Conservation (phyloP, 1,140 invertebrate genomes). For the Pseudobourletiella spinata region DNA sequence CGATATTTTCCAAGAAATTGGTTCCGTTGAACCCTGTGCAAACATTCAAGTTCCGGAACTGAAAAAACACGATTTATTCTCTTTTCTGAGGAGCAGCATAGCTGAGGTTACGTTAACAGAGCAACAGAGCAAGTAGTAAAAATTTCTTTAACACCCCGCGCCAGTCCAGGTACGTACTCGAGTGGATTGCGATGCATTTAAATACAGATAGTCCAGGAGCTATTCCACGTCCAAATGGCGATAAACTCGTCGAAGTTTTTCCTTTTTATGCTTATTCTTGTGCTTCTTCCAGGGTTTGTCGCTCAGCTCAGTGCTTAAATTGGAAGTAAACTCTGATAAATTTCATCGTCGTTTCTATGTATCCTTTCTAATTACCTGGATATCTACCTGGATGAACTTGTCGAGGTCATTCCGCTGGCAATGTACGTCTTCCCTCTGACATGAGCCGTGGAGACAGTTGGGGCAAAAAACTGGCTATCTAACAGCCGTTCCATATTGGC, state of each 20-base stretch:
- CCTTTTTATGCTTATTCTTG: slow-evolving; percentile 69
- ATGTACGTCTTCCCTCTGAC: slow-evolving; percentile 30
- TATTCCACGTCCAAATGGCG: slow-evolving; percentile 56
- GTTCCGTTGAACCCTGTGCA: too few species aligned
- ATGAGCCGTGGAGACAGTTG: slow-evolving; percentile 26
- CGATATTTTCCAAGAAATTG: too few species aligned
- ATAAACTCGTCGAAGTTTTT: slow-evolving; percentile 74
- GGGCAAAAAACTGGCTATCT: slow-evolving; percentile 33
- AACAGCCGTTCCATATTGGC: slow-evolving; percentile 27
- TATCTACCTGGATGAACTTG: not conserved
- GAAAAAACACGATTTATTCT: too few species aligned
- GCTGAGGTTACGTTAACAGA: too few species aligned
- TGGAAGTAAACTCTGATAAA: not conserved
- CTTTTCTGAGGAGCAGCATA: too few species aligned
- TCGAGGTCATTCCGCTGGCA: slow-evolving; percentile 12
- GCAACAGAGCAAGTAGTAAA: too few species aligned
- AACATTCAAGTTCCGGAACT: too few species aligned
- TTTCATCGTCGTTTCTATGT: not conserved
- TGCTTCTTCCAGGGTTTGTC: slow-evolving; percentile 56
- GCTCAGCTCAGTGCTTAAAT: not conserved
- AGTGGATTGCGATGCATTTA: too few species aligned
- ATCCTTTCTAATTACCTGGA: not conserved
- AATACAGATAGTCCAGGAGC: too few species aligned
- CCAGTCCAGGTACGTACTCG: too few species aligned
- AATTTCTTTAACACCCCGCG: too few species aligned